Conservation (phyloP, 2,113 vertebrate species). For the Hippoglossus stenolepis region DNA sequence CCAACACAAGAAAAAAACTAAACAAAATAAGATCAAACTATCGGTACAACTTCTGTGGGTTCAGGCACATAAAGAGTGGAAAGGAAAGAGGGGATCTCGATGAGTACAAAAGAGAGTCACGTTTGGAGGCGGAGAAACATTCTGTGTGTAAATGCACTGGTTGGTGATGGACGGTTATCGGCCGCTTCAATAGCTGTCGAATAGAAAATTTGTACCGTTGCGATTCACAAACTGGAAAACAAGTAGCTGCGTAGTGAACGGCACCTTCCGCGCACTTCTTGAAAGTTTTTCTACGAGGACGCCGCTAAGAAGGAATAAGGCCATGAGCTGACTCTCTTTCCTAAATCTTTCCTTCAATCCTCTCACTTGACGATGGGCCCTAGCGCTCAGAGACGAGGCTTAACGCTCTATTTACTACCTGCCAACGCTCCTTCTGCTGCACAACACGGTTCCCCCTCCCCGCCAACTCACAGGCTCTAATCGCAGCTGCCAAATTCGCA, state of each 20-base stretch:
- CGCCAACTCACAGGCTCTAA: conserved; percentile 29
- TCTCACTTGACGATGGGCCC: conserved; percentile 9
- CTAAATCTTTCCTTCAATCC: conserved; percentile 8
- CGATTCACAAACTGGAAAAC: conserved; percentile 28
- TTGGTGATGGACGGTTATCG: conserved; percentile 42
- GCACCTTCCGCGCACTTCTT: conserved; percentile 13
- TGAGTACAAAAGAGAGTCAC: conserved; percentile 63
- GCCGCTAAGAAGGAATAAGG: conserved; percentile 36
- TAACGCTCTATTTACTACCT: conserved; percentile 51
- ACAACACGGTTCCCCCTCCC: neutral
- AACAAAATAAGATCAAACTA: conserved; percentile 53
- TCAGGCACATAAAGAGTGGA: conserved; percentile 78
- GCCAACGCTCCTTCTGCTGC: conserved; percentile 3
- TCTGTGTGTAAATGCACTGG: conserved; percentile 67
- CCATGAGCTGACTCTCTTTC: conserved; percentile 39
- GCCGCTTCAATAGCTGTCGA: conserved; percentile 21
- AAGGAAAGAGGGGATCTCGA: conserved; percentile 38
- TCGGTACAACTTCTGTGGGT: conserved; percentile 74
- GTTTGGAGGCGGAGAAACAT: conserved; percentile 54
- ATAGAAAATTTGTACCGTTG: conserved; percentile 26
- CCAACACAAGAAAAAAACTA: conserved; percentile 37
- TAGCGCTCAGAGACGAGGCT: conserved; percentile 18
- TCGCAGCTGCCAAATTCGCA: conserved; percentile 40
- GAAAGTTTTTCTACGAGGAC: neutral
- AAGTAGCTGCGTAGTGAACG: conserved; percentile 39